Evolutionary conservation across 2,888 invertebrate genomes (phyloP).

Genomic region (Xanthorhoe spadicearia): DNA sequence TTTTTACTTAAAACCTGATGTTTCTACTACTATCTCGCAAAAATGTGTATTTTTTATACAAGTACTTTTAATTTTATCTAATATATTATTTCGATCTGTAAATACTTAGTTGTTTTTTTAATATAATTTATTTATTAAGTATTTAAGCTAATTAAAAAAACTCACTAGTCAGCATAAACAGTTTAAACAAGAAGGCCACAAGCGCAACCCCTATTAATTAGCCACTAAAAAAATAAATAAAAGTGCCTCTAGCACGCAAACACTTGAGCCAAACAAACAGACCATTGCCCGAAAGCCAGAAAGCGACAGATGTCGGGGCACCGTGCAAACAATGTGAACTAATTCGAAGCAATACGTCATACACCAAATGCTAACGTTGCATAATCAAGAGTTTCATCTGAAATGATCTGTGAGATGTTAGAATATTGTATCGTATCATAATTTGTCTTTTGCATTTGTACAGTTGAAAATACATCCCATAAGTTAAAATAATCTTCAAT

Average conservation of each 20-base stretch:
- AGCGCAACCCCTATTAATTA: conserved; percentile 35
- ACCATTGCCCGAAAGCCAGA: conserved; percentile 48
- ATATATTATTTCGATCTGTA: too few species aligned
- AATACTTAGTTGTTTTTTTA: too few species aligned
- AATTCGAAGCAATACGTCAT: conserved; percentile 73
- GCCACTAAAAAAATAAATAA: conserved; percentile 50
- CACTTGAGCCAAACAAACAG: conserved; percentile 57
- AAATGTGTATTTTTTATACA: too few species aligned
- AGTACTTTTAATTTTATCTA: too few species aligned
- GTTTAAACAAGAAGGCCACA: conserved; percentile 15
- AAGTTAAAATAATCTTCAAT: too few species aligned
- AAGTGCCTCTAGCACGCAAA: conserved; percentile 45
- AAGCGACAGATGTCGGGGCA: conserved; percentile 72
- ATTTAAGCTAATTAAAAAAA: too few species aligned
- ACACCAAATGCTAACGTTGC: conserved; percentile 68
- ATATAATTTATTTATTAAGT: too few species aligned
- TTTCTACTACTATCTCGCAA: too few species aligned
- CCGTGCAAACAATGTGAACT: conserved; percentile 73
- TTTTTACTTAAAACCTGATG: too few species aligned
- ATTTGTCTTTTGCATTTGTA: not conserved
- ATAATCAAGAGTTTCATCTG: conserved; percentile 39
- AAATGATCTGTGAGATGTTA: not conserved
- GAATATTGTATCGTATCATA: not conserved
- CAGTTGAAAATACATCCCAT: not conserved
- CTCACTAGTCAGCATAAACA: not conserved